These are phyloP conservation scores for Mythimna ferrago DNA, from an alignment of 2,888 invertebrate genomes.

Conservation along the genomic window DNA sequence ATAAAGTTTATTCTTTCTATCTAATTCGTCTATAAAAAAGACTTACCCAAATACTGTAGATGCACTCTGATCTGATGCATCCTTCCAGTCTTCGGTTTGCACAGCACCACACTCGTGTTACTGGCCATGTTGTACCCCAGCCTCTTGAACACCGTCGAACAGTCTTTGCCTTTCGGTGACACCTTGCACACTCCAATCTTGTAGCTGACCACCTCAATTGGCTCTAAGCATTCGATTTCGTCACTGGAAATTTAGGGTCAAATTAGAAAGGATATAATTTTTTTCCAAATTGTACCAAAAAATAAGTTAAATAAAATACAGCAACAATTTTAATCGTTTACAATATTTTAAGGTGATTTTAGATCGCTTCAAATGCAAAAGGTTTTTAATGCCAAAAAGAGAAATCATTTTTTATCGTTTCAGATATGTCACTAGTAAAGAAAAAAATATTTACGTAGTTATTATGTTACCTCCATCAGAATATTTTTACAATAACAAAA, in stretches of 20 bases:
- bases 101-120: constrained; percentile 97
- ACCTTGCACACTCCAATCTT: constrained; percentile 99
- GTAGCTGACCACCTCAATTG: constrained; percentile 98
- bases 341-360: not conserved
- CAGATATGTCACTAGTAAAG: too few relatives aligned
- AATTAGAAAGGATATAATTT: constrained; percentile 1
- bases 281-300: too few relatives aligned
- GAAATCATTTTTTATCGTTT: too few relatives aligned
- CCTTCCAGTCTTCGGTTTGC: constrained; percentile 98
- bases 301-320: too few relatives aligned
- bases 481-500: not conserved
- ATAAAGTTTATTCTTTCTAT: not conserved
- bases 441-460: too few relatives aligned
- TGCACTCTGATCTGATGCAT: constrained; percentile 99
- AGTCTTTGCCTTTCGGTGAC: constrained; percentile 97
- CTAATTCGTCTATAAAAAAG: not conserved
- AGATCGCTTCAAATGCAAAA: not conserved
- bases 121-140: constrained; percentile 97
- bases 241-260: constrained; percentile 88
- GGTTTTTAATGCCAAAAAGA: not conserved
- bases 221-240: constrained; percentile 96
- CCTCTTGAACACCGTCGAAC: constrained; percentile 97
- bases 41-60: constrained; percentile 97
- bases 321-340: not conserved
- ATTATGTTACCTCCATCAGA: not conserved